Evolutionary conservation across 2,888 invertebrate genomes (phyloP), one percentile per base, ranked within the genome.

Genomic region (Cistogaster globosa): DNA sequence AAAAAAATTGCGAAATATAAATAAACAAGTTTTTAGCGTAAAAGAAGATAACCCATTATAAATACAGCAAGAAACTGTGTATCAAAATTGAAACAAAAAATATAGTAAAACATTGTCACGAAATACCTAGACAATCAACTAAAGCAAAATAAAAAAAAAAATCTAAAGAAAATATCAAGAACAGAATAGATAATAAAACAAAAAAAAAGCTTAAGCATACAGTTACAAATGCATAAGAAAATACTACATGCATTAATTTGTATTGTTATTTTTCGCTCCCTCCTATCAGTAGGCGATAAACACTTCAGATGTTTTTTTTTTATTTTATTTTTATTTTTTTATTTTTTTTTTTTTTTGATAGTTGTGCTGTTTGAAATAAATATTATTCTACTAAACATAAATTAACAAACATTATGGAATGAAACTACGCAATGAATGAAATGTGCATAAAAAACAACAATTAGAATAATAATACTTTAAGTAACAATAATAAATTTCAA

Each of bases 351-450:
- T 22, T 48, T 67, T 22, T 60, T 48, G 53, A 48, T 67, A 62
- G 7, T 63, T 74, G 26, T 81, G 32, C 36, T 38, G 20, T 68
- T 80, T 67, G 32, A 20, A 58, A 42, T 65, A 63, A 45, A 48
- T 55, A 6, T 16, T 58, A 16, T 11, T 3, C 1, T 8, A 14
- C 20, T n/a, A 32, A 36, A 60, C 67, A 48, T 38, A 53, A 76
- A 53, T 67, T 38, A 62, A 26, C 51, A 38, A 79, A 57, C 45
- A 69, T 67, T 9, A 8, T 22, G 53, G 68, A 63, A 58, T 85
- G 75, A 78, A 85, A 51, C 78, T 48, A 62, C 75, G 74, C 74
- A 75, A 82, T 79, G 75, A 81, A 80, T 71, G 76, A 80, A 57
- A 62, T 69, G 20, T 32, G 11, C 18, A 42, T 53, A 76, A 51